A percentile compares a stretch with the other conserved stretches of the same genome.
phyloP scores from a whole-genome alignment of 2,888 invertebrate genomes.

The Philaethria dido region DNA sequence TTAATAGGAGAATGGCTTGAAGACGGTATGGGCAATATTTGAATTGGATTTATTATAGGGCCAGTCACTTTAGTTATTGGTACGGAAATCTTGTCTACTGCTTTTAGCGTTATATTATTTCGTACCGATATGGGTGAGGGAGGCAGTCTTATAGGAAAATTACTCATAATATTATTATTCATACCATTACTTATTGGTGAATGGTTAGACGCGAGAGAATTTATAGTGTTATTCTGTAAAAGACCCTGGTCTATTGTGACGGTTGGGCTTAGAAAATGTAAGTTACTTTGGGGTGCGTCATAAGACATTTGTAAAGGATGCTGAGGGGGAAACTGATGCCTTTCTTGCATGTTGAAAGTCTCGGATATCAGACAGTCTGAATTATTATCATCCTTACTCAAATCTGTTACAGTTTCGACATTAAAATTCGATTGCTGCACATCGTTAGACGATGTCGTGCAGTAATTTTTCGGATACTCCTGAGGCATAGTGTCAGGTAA shows the following conservation, averaged over 20 bases:
- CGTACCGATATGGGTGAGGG: slow-evolving; percentile 62
- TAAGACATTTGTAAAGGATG: slow-evolving; percentile 62
- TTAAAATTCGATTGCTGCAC: slow-evolving; percentile 57
- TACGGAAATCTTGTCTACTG: slow-evolving; percentile 69
- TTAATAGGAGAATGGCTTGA: slow-evolving; percentile 72
- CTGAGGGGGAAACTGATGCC: slow-evolving; percentile 64
- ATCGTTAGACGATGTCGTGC: slow-evolving; percentile 54
- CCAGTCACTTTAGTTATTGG: slow-evolving; percentile 69
- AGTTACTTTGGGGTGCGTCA: slow-evolving; percentile 60
- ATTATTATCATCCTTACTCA: slow-evolving; percentile 73
- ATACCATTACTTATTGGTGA: slow-evolving; percentile 61
- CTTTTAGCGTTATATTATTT: slow-evolving; percentile 71
- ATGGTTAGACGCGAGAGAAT: slow-evolving; percentile 62
- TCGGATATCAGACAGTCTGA: slow-evolving; percentile 73
- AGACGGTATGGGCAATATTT: slow-evolving; percentile 73
- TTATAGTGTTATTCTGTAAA: slow-evolving; percentile 62
- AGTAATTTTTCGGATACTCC: slow-evolving; percentile 66
- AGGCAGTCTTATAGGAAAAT: slow-evolving; percentile 71
- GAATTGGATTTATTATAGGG: slow-evolving; percentile 74
- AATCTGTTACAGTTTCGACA: slow-evolving; percentile 61
- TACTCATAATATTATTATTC: slow-evolving; percentile 71
- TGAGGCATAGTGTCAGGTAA: slow-evolving; percentile 66
- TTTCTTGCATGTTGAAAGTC: slow-evolving; percentile 63
- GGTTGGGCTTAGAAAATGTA: slow-evolving; percentile 68
- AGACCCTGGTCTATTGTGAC: slow-evolving; percentile 67